A percentile compares a stretch with the other conserved stretches of the same genome.
These are phyloP conservation scores for Syngnathus rostellatus DNA, from an alignment of 2,797 vertebrate species.

Conservation along the genomic window DNA sequence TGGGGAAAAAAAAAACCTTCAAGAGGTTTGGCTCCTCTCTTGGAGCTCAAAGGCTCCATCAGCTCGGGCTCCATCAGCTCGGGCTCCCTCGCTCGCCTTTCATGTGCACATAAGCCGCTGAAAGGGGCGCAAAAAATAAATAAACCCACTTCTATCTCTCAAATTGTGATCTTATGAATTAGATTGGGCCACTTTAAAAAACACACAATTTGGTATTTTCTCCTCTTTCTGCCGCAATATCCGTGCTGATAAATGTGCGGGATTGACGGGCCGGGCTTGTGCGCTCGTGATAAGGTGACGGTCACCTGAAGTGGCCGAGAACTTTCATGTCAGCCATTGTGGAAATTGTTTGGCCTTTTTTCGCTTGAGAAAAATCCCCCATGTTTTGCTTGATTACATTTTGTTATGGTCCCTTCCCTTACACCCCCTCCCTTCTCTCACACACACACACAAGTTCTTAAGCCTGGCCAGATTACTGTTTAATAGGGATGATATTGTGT, in stretches of 20 bases:
- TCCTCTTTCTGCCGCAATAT: conserved; percentile 66
- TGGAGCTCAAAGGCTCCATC: conserved; percentile 86
- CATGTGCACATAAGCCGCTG: conserved; percentile 93
- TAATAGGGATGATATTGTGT: conserved; percentile 72
- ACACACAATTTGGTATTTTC: conserved; percentile 71
- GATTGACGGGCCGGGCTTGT: conserved; percentile 59
- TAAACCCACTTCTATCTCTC: conserved; percentile 84
- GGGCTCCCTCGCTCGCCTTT: conserved; percentile 85
- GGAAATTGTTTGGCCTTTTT: conserved; percentile 59
- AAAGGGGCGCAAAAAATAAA: conserved; percentile 66
- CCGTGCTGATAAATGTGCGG: conserved; percentile 68
- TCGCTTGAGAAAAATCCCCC: conserved; percentile 60
- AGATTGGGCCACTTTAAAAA: conserved; percentile 89
- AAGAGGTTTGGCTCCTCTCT: conserved; percentile 76
- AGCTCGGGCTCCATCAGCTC: conserved; percentile 82
- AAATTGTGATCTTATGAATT: conserved; percentile 91
- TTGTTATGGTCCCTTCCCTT: conserved; percentile 64
- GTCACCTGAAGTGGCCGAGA: conserved; percentile 54
- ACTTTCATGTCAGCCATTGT: conserved; percentile 62
- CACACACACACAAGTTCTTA: conserved; percentile 61
- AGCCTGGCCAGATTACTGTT: conserved; percentile 65
- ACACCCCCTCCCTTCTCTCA: not conserved
- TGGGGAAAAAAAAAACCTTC: conserved; percentile 65
- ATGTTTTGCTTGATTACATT: conserved; percentile 68
- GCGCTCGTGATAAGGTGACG: conserved; percentile 64